A percentile compares a stretch with the other conserved stretches of the same genome.
These are phyloP conservation scores for Drosophila santomea DNA, from an alignment of 1,140 invertebrate species.

Conservation along the genomic window DNA sequence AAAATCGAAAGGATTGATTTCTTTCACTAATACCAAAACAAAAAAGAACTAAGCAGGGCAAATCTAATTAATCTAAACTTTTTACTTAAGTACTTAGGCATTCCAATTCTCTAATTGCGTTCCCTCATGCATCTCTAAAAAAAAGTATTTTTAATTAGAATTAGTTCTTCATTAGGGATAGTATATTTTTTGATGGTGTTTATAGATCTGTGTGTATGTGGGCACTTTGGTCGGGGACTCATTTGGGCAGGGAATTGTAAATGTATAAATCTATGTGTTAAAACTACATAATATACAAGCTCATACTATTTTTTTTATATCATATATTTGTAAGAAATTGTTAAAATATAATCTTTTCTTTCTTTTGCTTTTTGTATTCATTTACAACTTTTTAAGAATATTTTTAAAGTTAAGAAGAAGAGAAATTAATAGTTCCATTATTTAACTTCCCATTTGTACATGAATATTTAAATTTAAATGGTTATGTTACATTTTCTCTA, in stretches of 20 bases:
- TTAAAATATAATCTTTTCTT: neutral
- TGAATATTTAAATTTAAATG: neutral
- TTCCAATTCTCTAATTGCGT: slow-evolving; percentile 27
- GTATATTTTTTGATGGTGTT: slow-evolving; percentile 7
- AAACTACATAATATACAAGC: neutral
- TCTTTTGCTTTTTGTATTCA: slow-evolving; percentile 18
- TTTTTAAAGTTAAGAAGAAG: neutral
- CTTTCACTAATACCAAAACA: slow-evolving; percentile 21
- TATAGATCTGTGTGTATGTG: slow-evolving; percentile 11
- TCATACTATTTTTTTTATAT: neutral
- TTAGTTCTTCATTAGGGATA: slow-evolving; percentile 28
- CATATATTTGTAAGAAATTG: neutral
- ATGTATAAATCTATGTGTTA: slow-evolving; percentile 8
- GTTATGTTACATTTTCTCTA: neutral
- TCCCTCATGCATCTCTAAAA: slow-evolving; percentile 21
- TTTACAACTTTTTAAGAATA: neutral
- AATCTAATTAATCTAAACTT: slow-evolving; percentile 25
- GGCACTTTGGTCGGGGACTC: neutral
- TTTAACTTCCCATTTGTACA: too few species aligned
- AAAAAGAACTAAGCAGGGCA: slow-evolving; percentile 13
- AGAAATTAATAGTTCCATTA: neutral
- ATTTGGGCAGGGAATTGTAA: neutral
- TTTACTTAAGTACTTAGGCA: slow-evolving; percentile 47
- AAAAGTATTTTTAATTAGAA: slow-evolving; percentile 11
- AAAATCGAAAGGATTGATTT: slow-evolving; percentile 48